These are phyloP conservation scores for Diaprepes abbreviatus DNA, from an alignment of 2,888 invertebrate species.

Conservation along the genomic window DNA sequence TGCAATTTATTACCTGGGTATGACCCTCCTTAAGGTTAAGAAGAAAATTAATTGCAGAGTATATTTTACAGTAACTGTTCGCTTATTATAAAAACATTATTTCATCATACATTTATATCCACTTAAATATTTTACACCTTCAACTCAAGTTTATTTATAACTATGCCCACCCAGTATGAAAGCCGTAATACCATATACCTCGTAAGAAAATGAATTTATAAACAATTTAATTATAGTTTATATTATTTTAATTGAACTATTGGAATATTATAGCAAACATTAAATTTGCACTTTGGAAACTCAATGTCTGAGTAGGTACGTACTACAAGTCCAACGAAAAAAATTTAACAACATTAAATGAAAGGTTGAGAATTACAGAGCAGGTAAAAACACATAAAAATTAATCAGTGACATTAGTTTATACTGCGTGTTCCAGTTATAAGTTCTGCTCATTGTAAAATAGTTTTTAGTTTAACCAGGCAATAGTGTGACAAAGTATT, in stretches of 20 bases:
- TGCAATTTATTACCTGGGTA: too few relatives aligned
- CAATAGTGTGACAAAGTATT: too few relatives aligned
- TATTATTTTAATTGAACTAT: slow-evolving; percentile 30
- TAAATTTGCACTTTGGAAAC: slow-evolving; percentile 27
- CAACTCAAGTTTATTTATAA: slow-evolving; percentile 21
- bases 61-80: neutral
- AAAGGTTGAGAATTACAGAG: neutral
- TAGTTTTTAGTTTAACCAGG: too few relatives aligned
- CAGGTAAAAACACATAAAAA: too few relatives aligned
- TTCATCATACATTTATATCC: slow-evolving; percentile 3
- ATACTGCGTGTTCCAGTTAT: too few relatives aligned
- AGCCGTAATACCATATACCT: slow-evolving; percentile 37
- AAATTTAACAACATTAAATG: neutral
- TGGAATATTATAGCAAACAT: slow-evolving; percentile 11
- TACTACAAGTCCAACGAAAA: slow-evolving; percentile 6
- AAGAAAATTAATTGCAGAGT: neutral
- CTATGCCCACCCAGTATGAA: slow-evolving; percentile 34
- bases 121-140: slow-evolving; percentile 12
- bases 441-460: too few relatives aligned
- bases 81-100: slow-evolving; percentile 2
- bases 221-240: slow-evolving; percentile 39
- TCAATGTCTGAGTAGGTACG: slow-evolving; percentile 2
- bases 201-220: slow-evolving; percentile 30
- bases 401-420: too few relatives aligned
- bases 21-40: neutral